phyloP scores from a whole-genome alignment of 2,888 invertebrate genomes.

The Villa cingulata region DNA sequence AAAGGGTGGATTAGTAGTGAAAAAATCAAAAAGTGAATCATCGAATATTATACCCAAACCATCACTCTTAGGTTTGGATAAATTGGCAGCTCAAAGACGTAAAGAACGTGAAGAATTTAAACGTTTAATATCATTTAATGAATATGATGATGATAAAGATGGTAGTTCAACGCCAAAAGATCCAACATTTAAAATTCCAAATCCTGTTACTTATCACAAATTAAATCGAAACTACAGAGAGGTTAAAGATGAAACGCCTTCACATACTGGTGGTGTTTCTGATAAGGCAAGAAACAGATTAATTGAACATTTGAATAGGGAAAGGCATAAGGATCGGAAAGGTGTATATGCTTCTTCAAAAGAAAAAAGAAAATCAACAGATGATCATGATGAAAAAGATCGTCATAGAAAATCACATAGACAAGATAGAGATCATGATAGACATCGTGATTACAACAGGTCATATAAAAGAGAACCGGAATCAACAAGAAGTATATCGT shows the following conservation, averaged over 20 bases:
- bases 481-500: constrained; percentile 39
- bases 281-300: constrained; percentile 50
- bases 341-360: constrained; percentile 58
- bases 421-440: constrained; percentile 19
- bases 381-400: constrained; percentile 26
- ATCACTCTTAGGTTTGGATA: constrained; percentile 72
- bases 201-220: constrained; percentile 28
- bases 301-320: constrained; percentile 48
- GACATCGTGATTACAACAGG: constrained; percentile 23
- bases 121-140: constrained; percentile 49
- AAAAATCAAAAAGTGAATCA: constrained; percentile 41
- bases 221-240: constrained; percentile 55
- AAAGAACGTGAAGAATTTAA: constrained; percentile 46
- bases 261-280: constrained; percentile 85
- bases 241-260: constrained; percentile 78
- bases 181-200: constrained; percentile 31
- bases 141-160: constrained; percentile 35
- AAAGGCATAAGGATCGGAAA: constrained; percentile 40
- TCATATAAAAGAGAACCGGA: constrained; percentile 20
- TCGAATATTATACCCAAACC: constrained; percentile 57
- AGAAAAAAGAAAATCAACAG: constrained; percentile 38
- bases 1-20: constrained; percentile 56
- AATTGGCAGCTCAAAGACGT: constrained; percentile 64
- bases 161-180: constrained; percentile 17
- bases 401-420: constrained; percentile 15